A percentile compares a stretch with the other conserved stretches of the same genome.
These are phyloP conservation scores for Brachionus koreanus DNA, from an alignment of 1,140 invertebrate species.

Conservation along the genomic window DNA sequence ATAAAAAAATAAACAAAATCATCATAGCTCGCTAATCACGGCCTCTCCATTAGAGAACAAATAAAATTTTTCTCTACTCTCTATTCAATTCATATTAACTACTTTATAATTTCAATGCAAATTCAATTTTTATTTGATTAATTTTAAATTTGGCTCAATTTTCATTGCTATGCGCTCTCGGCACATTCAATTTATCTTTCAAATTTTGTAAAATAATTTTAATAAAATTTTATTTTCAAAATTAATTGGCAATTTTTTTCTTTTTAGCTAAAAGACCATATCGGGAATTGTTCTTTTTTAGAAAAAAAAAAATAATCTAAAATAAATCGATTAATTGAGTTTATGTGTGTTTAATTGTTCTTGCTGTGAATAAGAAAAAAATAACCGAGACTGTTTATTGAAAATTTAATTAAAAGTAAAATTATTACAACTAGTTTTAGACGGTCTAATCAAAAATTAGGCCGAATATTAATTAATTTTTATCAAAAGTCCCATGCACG, in stretches of 20 bases:
- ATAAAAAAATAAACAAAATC: constrained; percentile 2
- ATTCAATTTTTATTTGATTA: background rate
- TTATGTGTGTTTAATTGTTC: background rate
- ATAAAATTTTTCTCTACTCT: background rate
- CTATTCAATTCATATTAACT: background rate
- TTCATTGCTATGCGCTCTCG: background rate
- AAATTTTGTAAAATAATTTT: background rate
- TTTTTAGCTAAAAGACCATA: background rate
- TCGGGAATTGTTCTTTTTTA: background rate
- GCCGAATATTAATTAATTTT: background rate
- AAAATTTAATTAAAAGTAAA: constrained; percentile 1
- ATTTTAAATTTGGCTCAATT: background rate
- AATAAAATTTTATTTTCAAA: background rate
- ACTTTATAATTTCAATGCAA: background rate
- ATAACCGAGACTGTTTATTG: background rate
- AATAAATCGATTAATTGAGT: background rate
- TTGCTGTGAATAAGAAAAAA: background rate
- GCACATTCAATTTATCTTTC: background rate
- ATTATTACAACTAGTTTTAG: constrained; percentile 9
- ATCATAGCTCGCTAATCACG: background rate
- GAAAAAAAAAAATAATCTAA: background rate
- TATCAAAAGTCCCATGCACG: background rate
- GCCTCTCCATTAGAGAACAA: background rate
- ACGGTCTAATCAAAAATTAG: background rate
- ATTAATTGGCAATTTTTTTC: background rate